Percentiles rank a stretch among this genome's conserved stretches.
These are phyloP conservation scores for Euzetes globulus DNA, from an alignment of 2,888 invertebrate genomes.

Conservation along the genomic window DNA sequence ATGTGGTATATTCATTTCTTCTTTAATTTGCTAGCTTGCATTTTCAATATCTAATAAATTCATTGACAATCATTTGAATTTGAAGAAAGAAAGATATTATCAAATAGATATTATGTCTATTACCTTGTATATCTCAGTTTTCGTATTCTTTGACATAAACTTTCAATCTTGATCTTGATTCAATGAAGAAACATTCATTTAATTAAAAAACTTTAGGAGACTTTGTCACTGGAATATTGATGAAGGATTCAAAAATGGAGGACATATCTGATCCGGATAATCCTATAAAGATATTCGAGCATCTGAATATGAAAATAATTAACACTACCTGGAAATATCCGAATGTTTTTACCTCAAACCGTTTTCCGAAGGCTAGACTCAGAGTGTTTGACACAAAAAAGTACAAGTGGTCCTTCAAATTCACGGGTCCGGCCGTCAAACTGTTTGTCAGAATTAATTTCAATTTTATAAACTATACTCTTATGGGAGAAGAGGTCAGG, in stretches of 20 bases:
- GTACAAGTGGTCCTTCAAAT: conserved; percentile 29
- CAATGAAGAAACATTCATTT: not conserved
- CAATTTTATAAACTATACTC: conserved; percentile 35
- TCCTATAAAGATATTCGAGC: conserved; percentile 10
- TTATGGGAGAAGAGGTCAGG: not conserved
- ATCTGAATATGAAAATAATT: conserved; percentile 18
- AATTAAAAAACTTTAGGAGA: conserved; percentile 22
- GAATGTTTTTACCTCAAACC: conserved; percentile 32
- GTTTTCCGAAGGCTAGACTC: conserved; percentile 8
- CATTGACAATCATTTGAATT: too few relatives aligned
- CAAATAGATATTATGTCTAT: too few relatives aligned
- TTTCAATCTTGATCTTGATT: too few relatives aligned
- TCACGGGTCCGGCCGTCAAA: conserved; percentile 24
- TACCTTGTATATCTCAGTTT: too few relatives aligned
- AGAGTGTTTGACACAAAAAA: conserved; percentile 10
- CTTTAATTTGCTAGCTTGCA: too few relatives aligned
- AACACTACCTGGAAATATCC: conserved; percentile 26
- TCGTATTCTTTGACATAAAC: too few relatives aligned
- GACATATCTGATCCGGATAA: conserved; percentile 17
- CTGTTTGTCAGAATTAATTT: conserved; percentile 31
- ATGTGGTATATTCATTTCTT: too few relatives aligned
- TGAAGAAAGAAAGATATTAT: too few relatives aligned
- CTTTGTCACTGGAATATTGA: conserved; percentile 7
- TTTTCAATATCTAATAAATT: too few relatives aligned
- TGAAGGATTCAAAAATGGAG: conserved; percentile 24